Conservation (phyloP, 2,113 vertebrate species). For the Australoheros scitulus region DNA sequence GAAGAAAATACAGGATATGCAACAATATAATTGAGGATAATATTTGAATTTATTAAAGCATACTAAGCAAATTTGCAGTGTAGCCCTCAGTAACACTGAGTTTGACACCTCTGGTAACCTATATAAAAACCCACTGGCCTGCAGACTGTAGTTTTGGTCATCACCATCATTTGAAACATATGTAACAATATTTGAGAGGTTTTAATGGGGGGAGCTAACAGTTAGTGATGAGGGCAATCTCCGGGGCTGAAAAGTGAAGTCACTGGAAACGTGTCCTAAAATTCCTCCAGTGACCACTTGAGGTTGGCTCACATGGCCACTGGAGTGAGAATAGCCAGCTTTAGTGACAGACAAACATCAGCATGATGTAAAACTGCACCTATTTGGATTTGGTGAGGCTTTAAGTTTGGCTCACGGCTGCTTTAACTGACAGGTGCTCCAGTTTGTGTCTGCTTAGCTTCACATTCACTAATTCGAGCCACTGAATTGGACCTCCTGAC, state of each 20-base stretch:
- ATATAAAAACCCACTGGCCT: neutral
- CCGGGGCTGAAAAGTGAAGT: neutral
- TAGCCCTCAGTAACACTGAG: neutral
- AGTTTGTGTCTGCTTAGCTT: neutral
- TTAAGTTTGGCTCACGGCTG: neutral
- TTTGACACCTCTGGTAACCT: fast-evolving
- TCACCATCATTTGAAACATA: neutral
- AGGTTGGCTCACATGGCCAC: neutral
- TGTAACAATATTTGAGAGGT: neutral
- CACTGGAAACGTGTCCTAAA: neutral
- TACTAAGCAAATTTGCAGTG: neutral
- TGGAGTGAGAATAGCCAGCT: neutral
- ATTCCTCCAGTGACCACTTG: neutral
- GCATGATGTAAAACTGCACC: neutral
- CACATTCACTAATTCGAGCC: neutral
- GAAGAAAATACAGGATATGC: neutral
- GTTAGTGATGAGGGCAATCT: neutral
- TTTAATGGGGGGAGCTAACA: neutral
- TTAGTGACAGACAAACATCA: neutral
- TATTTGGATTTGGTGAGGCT: neutral
- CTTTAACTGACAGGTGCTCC: neutral
- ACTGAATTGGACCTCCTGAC: neutral
- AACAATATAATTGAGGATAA: no score
- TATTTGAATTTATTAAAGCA: neutral
- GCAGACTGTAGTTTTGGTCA: neutral